These are phyloP conservation scores for Axis porcinus DNA, from an alignment of 2,113 vertebrate species.

Conservation along the genomic window DNA sequence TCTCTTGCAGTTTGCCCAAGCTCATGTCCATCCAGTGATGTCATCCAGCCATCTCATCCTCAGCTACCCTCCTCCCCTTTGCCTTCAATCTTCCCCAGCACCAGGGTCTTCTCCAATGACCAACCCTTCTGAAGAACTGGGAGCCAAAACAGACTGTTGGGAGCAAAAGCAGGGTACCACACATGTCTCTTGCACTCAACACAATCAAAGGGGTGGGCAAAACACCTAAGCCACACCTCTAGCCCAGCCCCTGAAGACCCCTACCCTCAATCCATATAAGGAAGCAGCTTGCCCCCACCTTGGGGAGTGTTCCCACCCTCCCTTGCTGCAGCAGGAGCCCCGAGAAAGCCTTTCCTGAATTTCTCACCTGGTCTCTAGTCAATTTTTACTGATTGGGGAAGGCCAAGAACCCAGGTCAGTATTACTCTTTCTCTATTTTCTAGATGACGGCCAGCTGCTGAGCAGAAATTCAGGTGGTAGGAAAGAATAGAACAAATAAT, in stretches of 20 bases:
- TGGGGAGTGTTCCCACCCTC: rapidly evolving
- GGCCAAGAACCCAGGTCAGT: not conserved
- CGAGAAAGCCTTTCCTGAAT: not conserved
- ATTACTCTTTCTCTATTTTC: not conserved
- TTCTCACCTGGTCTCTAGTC: not conserved
- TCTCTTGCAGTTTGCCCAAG: not conserved
- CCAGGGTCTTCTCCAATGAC: not conserved
- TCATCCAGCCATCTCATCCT: not conserved
- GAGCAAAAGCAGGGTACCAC: not conserved
- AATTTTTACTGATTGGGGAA: not conserved
- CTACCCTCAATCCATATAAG: not conserved
- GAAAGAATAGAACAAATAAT: not conserved
- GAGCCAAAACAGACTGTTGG: not conserved
- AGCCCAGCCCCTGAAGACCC: not conserved
- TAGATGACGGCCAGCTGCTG: not conserved
- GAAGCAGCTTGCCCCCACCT: no score
- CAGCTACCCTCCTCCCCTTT: not conserved
- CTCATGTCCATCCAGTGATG: not conserved
- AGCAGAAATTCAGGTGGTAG: not conserved
- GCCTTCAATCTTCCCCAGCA: not conserved
- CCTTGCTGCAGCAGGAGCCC: not conserved
- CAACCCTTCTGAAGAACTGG: not conserved
- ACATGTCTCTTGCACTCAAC: not conserved
- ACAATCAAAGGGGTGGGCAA: not conserved
- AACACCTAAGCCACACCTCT: not conserved